Evolutionary conservation across 2,113 vertebrate genomes (phyloP), one percentile per base, ranked within the genome.

Genomic region (Rhagologus leucostigma): DNA sequence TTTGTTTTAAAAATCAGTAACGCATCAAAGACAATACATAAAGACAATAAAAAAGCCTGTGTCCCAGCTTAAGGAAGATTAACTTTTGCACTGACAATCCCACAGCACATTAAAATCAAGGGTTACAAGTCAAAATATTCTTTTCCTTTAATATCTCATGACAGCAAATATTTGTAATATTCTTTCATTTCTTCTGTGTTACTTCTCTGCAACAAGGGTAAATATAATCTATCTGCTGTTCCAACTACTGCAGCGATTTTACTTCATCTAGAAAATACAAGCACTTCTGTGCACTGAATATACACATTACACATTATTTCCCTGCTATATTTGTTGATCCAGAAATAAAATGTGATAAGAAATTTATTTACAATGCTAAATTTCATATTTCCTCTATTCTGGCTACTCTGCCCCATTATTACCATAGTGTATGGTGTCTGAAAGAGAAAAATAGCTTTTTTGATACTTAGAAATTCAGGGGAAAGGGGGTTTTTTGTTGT

Each of bases 1-100:
- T 90, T 62, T 56, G 35, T 35, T 91, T 79, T 87, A 37, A 32
- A 73, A 75, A 82, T 65, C 32, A 81, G 32, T 37, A 87, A 81
- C 67, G 39, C 0, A 4, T 37, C 32, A 5, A 44, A 84, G 21
- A 37, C 20, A 73, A 77, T 57, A 50, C 0, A 4, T 42, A 12
- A 53, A 77, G 26, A 75, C 37, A 70, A 65, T 2, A 55, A 44
- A 81, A 89, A 37, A 74, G 7, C 7, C 7, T 65, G 13, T 21
- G 59, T 89, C 47, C 4, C n/a, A 84, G 12, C 7, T 62, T 50
- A 33, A 78, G 77, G 23, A 74, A 14, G 50, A 70, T 42, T 37
- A 56, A 62, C 10, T 71, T 89, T 74, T 46, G 13, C 7, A 24
- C 17, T 2, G 6, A 50, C 21, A 55, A 83, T 23, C 6, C 3